phyloP scores from a whole-genome alignment of 2,797 vertebrate species.

The Podarcis lilfordi region DNA sequence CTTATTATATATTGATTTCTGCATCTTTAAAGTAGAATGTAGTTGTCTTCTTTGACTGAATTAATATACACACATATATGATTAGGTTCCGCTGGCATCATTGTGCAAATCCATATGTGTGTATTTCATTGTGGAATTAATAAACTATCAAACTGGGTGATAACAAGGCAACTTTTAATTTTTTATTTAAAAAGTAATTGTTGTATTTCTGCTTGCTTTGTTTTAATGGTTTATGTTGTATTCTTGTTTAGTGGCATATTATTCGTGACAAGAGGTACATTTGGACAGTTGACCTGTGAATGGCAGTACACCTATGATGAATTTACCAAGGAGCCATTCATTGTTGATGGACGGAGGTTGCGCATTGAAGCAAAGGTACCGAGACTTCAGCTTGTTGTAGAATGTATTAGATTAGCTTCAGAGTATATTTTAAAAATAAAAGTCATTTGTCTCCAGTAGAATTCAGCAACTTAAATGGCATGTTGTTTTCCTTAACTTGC shows the following conservation, averaged over 20 bases:
- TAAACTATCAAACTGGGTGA: neutral
- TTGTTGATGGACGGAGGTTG: slow-evolving; percentile 88
- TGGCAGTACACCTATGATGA: slow-evolving; percentile 98
- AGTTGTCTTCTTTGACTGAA: neutral
- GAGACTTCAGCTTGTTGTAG: too few species aligned
- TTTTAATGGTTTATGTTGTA: slow-evolving; percentile 26
- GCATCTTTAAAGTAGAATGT: neutral
- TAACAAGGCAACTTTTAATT: neutral
- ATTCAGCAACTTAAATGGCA: neutral
- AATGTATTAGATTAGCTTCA: neutral
- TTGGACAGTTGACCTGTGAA: slow-evolving; percentile 95
- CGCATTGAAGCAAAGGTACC: slow-evolving; percentile 96
- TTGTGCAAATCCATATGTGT: neutral
- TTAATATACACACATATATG: neutral
- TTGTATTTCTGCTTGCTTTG: neutral
- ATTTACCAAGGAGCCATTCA: slow-evolving; percentile 95
- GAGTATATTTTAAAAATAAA: neutral
- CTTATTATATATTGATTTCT: neutral
- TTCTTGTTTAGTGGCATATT: slow-evolving; percentile 86
- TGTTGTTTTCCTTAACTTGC: neutral
- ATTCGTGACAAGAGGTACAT: slow-evolving; percentile 96
- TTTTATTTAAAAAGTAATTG: neutral
- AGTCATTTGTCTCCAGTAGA: too few species aligned
- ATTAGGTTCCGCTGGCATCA: neutral
- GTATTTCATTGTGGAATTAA: neutral